Percentiles rank a stretch among this genome's conserved stretches.
Evolutionary conservation across 2,797 vertebrate species (phyloP).

Genomic region (Lutjanus argentimaculatus): DNA sequence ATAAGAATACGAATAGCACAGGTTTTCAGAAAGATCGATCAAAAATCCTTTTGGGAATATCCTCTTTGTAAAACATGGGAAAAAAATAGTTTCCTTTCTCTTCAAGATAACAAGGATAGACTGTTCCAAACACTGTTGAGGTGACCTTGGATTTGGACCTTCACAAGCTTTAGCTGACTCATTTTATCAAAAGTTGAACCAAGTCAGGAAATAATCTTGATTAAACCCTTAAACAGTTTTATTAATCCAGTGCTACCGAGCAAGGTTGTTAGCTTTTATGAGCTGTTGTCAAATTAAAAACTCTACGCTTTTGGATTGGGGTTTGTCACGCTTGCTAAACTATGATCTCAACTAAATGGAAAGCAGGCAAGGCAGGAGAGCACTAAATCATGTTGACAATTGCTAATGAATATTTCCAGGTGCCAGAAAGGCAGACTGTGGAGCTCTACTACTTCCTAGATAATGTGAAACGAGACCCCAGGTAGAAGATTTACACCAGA

Average conservation of each 20-base stretch:
- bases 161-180: neutral
- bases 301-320: slow-evolving; percentile 36
- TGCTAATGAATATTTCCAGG: slow-evolving; percentile 62
- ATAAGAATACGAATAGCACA: neutral
- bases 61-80: neutral
- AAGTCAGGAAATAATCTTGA: slow-evolving; percentile 20
- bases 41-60: neutral
- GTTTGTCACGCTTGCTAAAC: slow-evolving; percentile 48
- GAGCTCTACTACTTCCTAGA: slow-evolving; percentile 29
- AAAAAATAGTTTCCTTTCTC: neutral
- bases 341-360: slow-evolving; percentile 52
- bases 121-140: slow-evolving; percentile 2
- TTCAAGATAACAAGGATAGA: slow-evolving; percentile 2
- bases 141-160: slow-evolving; percentile 37
- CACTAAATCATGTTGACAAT: slow-evolving; percentile 69
- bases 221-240: slow-evolving; percentile 24
- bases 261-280: slow-evolving; percentile 42
- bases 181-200: neutral
- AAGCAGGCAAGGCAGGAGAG: slow-evolving; percentile 39
- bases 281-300: slow-evolving; percentile 56
- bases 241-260: slow-evolving; percentile 30
- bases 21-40: neutral
- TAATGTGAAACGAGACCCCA: slow-evolving; percentile 34
- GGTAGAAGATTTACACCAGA: slow-evolving; percentile 41
- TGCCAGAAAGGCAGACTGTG: slow-evolving; percentile 24